Conservation (phyloP, 1,140 invertebrate genomes). For the Halyomorpha halys region DNA sequence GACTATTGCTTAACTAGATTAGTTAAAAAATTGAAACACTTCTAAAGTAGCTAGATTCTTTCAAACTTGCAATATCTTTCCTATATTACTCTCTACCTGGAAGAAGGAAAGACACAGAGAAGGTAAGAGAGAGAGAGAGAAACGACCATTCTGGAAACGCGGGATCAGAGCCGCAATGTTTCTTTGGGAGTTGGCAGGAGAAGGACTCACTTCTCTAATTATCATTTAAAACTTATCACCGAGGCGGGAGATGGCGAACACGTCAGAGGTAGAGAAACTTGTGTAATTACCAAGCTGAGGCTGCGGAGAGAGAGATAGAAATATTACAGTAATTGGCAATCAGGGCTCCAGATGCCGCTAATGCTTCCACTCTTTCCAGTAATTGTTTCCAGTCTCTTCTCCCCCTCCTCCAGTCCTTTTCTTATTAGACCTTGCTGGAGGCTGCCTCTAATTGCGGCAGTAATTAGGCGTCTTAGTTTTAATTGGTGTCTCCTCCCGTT, state of each 20-base stretch:
- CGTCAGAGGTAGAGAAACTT: constrained; percentile 5
- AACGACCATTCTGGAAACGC: too few species aligned
- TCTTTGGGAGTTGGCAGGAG: constrained; percentile 6
- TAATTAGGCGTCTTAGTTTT: too few species aligned
- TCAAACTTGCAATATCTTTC: too few species aligned
- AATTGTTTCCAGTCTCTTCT: too few species aligned
- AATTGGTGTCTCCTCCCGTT: too few species aligned
- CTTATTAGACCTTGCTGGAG: background rate
- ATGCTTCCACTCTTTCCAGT: background rate
- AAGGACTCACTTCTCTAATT: constrained; percentile 7
- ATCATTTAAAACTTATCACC: constrained; percentile 11
- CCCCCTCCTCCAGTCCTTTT: background rate
- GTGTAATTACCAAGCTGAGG: constrained; percentile 10
- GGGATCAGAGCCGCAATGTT: background rate
- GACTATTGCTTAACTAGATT: too few species aligned
- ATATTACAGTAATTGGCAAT: constrained; percentile 11
- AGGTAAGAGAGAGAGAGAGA: background rate
- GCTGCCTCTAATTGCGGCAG: too few species aligned
- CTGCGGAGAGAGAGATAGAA: background rate
- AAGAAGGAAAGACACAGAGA: background rate
- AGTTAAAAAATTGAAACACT: too few species aligned
- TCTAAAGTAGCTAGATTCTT: too few species aligned
- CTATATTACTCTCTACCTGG: too few species aligned
- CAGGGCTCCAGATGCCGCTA: constrained; percentile 9
- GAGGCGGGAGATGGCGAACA: background rate